Evolutionary conservation across 2,797 vertebrate genomes (phyloP).

Genomic region (Catostomus latipinnis): DNA sequence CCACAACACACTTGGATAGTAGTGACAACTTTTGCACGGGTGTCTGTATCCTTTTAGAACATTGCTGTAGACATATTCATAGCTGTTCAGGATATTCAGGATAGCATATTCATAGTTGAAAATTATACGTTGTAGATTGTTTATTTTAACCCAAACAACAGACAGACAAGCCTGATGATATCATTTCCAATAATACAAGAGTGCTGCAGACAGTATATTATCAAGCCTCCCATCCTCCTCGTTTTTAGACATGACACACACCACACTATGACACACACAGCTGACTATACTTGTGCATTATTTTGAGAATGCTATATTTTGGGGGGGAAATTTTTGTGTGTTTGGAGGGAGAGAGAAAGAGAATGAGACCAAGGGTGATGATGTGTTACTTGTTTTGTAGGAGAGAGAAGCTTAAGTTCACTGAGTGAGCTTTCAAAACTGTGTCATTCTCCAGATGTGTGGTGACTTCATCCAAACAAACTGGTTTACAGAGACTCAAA

Average conservation of each 20-base stretch:
- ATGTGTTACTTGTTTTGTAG: constrained; percentile 7
- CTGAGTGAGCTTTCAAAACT: constrained; percentile 36
- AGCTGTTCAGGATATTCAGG: neutral
- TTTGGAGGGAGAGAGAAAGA: neutral
- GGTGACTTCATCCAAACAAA: constrained; percentile 56
- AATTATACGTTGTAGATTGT: constrained; percentile 35
- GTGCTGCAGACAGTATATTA: constrained; percentile 12
- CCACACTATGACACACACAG: neutral
- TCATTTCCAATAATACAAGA: constrained; percentile 34
- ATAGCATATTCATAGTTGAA: neutral
- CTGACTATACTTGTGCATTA: constrained; percentile 3
- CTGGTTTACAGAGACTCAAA: constrained; percentile 38
- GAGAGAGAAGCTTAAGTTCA: constrained; percentile 20
- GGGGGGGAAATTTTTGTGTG: neutral
- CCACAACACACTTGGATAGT: neutral
- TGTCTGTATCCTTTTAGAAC: constrained; percentile 12
- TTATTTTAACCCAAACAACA: constrained; percentile 33
- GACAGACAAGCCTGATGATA: neutral
- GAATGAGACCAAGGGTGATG: neutral
- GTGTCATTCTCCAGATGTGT: constrained; percentile 62
- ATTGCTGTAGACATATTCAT: constrained; percentile 19
- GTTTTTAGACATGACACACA: neutral
- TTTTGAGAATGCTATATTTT: constrained; percentile 2
- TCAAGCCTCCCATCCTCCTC: constrained; percentile 22
- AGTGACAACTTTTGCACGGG: neutral